phyloP scores from a whole-genome alignment of 1,140 invertebrate species.

The Centruroides vittatus region DNA sequence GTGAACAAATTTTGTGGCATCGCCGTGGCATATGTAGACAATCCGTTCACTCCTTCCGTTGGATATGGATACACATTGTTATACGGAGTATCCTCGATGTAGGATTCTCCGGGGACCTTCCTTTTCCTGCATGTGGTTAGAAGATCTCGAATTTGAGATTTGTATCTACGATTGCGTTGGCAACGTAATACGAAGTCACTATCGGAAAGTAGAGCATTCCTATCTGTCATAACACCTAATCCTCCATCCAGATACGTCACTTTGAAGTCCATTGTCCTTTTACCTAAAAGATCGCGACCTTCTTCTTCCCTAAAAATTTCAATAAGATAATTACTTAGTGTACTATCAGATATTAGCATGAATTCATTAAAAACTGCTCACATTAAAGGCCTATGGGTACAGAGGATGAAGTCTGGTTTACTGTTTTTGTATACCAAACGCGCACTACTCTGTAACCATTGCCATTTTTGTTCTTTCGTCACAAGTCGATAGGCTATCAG shows the following conservation, averaged over 20 bases:
- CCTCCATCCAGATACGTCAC: slow-evolving; percentile 90
- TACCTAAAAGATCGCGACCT: slow-evolving; percentile 85
- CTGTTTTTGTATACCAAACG: slow-evolving; percentile 97
- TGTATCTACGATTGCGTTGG: slow-evolving; percentile 57
- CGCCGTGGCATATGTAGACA: slow-evolving; percentile 26
- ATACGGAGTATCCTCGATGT: slow-evolving; percentile 26
- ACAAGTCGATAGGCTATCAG: slow-evolving; percentile 95
- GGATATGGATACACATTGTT: slow-evolving; percentile 45
- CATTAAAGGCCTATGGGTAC: slow-evolving; percentile 94
- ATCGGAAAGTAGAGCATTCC: slow-evolving; percentile 17
- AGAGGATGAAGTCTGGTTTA: slow-evolving; percentile 97
- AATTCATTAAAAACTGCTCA: slow-evolving; percentile 37
- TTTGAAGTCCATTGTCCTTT: slow-evolving; percentile 97
- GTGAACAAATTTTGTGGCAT: slow-evolving; percentile 45
- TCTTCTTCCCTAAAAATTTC: slow-evolving; percentile 76
- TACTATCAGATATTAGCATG: too few species aligned
- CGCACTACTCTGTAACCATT: slow-evolving; percentile 96
- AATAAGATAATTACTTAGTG: too few species aligned
- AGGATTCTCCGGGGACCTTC: slow-evolving; percentile 33
- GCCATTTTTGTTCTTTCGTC: slow-evolving; percentile 86
- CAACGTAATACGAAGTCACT: slow-evolving; percentile 18
- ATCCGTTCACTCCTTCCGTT: slow-evolving; percentile 35
- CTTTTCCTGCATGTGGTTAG: slow-evolving; percentile 80
- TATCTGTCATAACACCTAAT: slow-evolving; percentile 43
- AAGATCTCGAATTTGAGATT: slow-evolving; percentile 82